Percentiles rank a stretch among this genome's conserved stretches.
Evolutionary conservation across 2,797 vertebrate species (phyloP).

Genomic region (Tenualosa thibaudeaui): DNA sequence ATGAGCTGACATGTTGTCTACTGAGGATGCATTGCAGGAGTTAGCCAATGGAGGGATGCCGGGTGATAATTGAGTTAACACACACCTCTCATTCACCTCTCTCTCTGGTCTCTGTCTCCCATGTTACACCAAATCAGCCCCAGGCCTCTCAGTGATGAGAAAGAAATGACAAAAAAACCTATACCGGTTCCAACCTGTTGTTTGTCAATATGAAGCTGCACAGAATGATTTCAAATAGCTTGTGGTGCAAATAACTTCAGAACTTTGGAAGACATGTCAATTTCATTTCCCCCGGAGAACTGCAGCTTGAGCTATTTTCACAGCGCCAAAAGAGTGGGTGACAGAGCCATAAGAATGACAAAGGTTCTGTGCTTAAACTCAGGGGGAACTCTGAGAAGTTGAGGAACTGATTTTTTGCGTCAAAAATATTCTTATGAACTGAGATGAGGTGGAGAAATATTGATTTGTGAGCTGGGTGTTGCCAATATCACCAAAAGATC

Average conservation of each 20-base stretch:
- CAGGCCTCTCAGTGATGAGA: neutral
- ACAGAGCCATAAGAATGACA: slow-evolving; percentile 34
- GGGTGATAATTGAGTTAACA: slow-evolving; percentile 11
- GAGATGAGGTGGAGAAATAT: neutral
- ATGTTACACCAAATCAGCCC: neutral
- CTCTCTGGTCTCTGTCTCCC: neutral
- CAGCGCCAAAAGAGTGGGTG: neutral
- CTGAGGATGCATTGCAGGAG: neutral
- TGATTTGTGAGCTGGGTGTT: neutral
- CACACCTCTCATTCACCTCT: neutral
- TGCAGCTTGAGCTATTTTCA: slow-evolving; percentile 20
- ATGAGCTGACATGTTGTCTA: neutral
- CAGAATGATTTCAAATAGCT: neutral
- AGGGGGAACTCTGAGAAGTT: neutral
- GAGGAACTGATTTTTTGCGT: neutral
- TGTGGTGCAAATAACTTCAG: neutral
- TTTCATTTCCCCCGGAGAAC: slow-evolving; percentile 19
- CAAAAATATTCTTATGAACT: neutral
- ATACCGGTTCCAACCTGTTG: neutral
- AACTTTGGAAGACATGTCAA: slow-evolving; percentile 30
- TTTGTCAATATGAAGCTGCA: neutral
- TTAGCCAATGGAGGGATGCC: neutral
- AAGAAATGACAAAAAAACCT: neutral
- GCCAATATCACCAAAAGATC: neutral
- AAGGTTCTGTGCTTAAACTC: neutral